Percentiles rank a stretch among this genome's conserved stretches.
These are phyloP conservation scores for Tadarida brasiliensis DNA, from an alignment of 2,797 vertebrate species.

Conservation along the genomic window DNA sequence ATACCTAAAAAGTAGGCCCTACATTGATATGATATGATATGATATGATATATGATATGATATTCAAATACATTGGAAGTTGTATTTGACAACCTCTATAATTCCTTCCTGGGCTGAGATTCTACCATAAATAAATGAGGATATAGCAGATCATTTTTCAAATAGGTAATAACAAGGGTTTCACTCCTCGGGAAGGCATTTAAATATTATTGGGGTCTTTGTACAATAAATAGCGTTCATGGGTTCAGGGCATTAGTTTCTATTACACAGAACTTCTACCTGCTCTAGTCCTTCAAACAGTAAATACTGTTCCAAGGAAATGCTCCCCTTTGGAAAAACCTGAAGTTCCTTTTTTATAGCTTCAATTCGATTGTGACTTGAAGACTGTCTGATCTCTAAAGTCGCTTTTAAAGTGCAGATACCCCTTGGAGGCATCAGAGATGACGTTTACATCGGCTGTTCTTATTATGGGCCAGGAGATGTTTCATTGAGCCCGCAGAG, in stretches of 20 bases:
- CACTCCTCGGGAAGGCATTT: background rate
- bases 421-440: background rate
- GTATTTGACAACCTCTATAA: background rate
- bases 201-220: background rate
- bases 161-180: background rate
- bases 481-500: background rate
- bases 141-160: background rate
- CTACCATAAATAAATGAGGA: conserved; percentile 34
- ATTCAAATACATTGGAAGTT: background rate
- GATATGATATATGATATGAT: background rate
- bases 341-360: background rate
- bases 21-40: background rate
- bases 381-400: background rate
- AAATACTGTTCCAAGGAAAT: background rate
- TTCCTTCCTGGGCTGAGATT: background rate
- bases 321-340: background rate
- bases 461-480: background rate
- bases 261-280: background rate
- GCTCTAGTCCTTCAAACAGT: background rate
- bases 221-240: background rate
- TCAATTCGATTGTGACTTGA: background rate
- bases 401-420: conserved; percentile 24
- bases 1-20: background rate
- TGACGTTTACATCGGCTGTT: background rate
- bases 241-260: background rate